Evolutionary conservation across 2,113 vertebrate species (phyloP).

Genomic region (Taurulus bubalis): DNA sequence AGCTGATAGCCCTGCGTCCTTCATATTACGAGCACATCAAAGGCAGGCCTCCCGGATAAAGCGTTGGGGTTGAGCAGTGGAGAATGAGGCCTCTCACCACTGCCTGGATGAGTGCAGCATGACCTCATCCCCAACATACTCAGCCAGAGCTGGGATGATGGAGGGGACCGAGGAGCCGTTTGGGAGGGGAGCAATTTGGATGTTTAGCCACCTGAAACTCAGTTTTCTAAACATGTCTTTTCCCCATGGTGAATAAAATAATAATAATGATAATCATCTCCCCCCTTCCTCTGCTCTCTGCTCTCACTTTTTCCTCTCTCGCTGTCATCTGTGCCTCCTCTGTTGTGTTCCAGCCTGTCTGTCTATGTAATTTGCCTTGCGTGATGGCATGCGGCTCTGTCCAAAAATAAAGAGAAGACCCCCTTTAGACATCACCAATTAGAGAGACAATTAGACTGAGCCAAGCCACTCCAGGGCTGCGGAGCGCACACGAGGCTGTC

Average conservation of each 20-base stretch:
- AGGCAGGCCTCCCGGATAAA: constrained; percentile 76
- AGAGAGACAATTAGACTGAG: constrained; percentile 96
- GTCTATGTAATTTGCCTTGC: constrained; percentile 85
- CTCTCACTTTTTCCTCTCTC: constrained; percentile 53
- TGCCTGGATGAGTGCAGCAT: constrained; percentile 82
- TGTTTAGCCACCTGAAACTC: constrained; percentile 80
- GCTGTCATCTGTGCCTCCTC: constrained; percentile 62
- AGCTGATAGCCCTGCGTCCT: constrained; percentile 86
- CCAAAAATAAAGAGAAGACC: constrained; percentile 87
- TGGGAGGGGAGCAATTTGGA: constrained; percentile 69
- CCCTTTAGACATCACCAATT: constrained; percentile 96
- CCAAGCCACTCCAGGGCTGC: constrained; percentile 88
- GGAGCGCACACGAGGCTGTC: constrained; percentile 83
- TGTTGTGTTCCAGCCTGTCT: constrained; percentile 79
- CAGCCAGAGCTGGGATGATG: constrained; percentile 78
- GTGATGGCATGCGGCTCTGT: constrained; percentile 87
- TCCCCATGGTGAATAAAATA: constrained; percentile 70
- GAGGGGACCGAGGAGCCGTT: constrained; percentile 50
- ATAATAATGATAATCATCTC: constrained; percentile 69
- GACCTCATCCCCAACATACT: constrained; percentile 83
- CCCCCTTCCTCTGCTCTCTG: constrained; percentile 38
- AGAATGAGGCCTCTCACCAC: constrained; percentile 77
- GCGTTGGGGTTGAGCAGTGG: constrained; percentile 70
- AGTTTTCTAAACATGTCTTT: constrained; percentile 72
- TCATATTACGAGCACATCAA: constrained; percentile 88